Conservation (phyloP, 1,140 invertebrate genomes). For the Heterodera schachtii region DNA sequence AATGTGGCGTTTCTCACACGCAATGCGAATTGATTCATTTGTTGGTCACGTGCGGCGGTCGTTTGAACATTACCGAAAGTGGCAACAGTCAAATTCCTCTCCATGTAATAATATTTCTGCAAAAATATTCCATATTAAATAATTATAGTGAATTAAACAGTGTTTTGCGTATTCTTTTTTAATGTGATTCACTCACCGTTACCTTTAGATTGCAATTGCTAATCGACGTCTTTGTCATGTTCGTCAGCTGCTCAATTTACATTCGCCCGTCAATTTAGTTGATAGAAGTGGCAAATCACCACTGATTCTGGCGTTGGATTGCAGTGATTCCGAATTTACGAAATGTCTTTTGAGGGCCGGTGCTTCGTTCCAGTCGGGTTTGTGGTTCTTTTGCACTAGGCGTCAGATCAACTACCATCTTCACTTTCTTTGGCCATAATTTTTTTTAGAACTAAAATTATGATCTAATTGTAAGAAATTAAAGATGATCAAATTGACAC, state of each 20-base stretch:
- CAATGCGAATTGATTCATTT: constrained; percentile 36
- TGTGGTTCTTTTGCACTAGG: not conserved
- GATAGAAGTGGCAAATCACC: constrained; percentile 33
- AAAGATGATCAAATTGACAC: no score
- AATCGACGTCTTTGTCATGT: constrained; percentile 38
- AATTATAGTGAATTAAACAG: no score
- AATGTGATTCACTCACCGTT: not conserved
- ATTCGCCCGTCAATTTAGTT: constrained; percentile 28
- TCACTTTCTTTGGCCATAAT: constrained; percentile 8
- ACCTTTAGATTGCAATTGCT: constrained; percentile 31
- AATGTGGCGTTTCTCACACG: constrained; percentile 26
- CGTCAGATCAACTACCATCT: not conserved
- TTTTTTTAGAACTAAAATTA: not conserved
- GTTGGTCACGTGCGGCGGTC: constrained; percentile 28
- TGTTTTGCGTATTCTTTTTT: no score
- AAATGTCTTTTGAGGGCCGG: constrained; percentile 26
- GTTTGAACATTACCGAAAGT: constrained; percentile 29
- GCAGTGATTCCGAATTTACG: constrained; percentile 36
- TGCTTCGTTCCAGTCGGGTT: constrained; percentile 38
- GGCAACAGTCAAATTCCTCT: constrained; percentile 36
- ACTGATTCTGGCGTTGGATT: constrained; percentile 29
- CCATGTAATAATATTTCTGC: constrained; percentile 13
- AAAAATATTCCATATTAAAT: no score
- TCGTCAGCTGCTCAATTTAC: constrained; percentile 24
- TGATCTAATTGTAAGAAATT: no score